Conservation (phyloP, 2,797 vertebrate species). For the Anguilla pacifica region DNA sequence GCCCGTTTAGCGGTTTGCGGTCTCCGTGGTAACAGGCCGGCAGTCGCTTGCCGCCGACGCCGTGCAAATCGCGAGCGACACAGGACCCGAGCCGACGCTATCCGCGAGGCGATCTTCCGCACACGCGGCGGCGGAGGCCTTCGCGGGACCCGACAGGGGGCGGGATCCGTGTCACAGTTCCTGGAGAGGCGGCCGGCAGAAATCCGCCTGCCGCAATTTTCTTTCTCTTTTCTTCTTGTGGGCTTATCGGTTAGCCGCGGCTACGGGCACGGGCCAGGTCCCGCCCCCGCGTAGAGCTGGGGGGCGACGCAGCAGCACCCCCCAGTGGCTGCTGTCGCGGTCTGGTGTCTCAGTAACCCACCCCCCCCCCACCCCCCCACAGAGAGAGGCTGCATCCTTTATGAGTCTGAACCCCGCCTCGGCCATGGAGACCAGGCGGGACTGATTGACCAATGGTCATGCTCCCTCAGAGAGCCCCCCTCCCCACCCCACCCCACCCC, state of each 20-base stretch:
- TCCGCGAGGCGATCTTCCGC: neutral
- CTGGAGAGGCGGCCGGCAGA: neutral
- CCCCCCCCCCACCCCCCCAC: no score
- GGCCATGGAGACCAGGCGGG: neutral
- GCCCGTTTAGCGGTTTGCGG: neutral
- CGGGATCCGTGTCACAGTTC: neutral
- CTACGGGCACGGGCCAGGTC: neutral
- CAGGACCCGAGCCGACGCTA: neutral
- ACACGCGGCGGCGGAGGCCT: neutral
- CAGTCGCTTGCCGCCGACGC: neutral
- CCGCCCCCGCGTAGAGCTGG: neutral
- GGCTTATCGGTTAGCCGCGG: neutral
- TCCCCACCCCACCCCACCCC: neutral
- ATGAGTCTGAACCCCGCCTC: neutral
- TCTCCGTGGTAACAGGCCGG: constrained; percentile 3
- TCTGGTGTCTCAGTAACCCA: neutral
- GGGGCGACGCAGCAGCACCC: neutral
- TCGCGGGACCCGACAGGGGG: neutral
- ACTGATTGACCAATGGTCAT: neutral
- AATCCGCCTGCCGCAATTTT: neutral
- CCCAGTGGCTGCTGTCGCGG: neutral
- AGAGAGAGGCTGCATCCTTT: no score
- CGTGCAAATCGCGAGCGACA: neutral
- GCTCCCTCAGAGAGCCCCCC: neutral
- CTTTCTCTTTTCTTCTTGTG: neutral